Evolutionary conservation across 2,797 vertebrate species (phyloP).

Genomic region (Sylvilagus floridanus): DNA sequence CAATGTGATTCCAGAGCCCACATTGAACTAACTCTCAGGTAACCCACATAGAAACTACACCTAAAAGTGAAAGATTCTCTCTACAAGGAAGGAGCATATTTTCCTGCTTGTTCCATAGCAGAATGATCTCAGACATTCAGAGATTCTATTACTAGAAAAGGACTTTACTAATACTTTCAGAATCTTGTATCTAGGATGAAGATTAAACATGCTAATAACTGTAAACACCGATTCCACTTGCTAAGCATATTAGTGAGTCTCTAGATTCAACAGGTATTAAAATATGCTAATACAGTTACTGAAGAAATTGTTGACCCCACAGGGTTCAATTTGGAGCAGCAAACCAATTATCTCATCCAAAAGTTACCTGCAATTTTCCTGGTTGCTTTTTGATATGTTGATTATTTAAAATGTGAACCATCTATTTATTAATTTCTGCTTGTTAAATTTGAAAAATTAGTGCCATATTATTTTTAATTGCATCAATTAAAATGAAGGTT

Average conservation of each 20-base stretch:
- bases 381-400: slow-evolving; percentile 73
- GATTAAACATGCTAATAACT: slow-evolving; percentile 76
- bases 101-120: neutral
- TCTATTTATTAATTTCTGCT: slow-evolving; percentile 77
- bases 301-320: slow-evolving; percentile 78
- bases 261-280: slow-evolving; percentile 81
- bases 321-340: slow-evolving; percentile 68
- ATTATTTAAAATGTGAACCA: slow-evolving; percentile 75
- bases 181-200: slow-evolving; percentile 62
- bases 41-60: neutral
- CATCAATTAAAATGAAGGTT: slow-evolving; percentile 74
- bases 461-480: slow-evolving; percentile 76
- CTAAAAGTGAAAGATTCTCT: neutral
- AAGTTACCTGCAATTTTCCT: slow-evolving; percentile 66
- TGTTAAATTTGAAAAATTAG: slow-evolving; percentile 70
- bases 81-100: neutral
- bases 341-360: slow-evolving; percentile 77
- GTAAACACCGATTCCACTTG: slow-evolving; percentile 74
- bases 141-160: slow-evolving; percentile 62
- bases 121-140: slow-evolving; percentile 36
- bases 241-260: slow-evolving; percentile 73
- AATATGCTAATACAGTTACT: slow-evolving; percentile 80
- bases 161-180: slow-evolving; percentile 74
- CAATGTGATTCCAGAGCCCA: neutral
- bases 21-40: neutral